Evolutionary conservation across 2,888 invertebrate species (phyloP).

Genomic region (Nysson spinosus): DNA sequence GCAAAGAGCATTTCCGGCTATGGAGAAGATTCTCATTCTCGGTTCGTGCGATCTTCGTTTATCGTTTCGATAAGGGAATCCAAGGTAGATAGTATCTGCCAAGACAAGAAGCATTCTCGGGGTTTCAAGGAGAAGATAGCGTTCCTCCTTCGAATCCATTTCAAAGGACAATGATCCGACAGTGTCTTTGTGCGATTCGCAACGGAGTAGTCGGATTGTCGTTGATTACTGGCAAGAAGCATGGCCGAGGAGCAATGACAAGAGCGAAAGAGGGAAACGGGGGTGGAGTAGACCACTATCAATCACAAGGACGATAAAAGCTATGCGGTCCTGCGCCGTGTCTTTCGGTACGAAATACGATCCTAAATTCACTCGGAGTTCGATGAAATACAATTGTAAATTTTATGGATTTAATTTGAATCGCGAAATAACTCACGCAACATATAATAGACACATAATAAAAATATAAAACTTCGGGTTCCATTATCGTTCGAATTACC

Average conservation of each 20-base stretch:
- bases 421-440: not conserved
- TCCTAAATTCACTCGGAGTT: constrained; percentile 37
- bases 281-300: constrained; percentile 59
- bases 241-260: constrained; percentile 45
- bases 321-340: constrained; percentile 61
- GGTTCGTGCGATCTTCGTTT: constrained; percentile 26
- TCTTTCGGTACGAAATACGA: constrained; percentile 57
- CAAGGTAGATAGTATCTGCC: constrained; percentile 43
- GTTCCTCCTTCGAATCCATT: constrained; percentile 57
- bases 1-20: constrained; percentile 16
- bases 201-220: constrained; percentile 68
- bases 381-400: no score
- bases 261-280: constrained; percentile 55
- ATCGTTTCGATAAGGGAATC: constrained; percentile 41
- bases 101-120: constrained; percentile 49
- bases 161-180: constrained; percentile 67
- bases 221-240: constrained; percentile 68
- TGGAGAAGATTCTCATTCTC: constrained; percentile 8
- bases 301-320: constrained; percentile 68
- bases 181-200: constrained; percentile 69
- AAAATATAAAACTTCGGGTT: no score
- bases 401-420: no score
- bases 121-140: constrained; percentile 33
- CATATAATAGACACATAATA: constrained; percentile 22
- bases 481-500: no score